phyloP scores from a whole-genome alignment of 2,888 invertebrate species.

The Gisinianus flammeolus region DNA sequence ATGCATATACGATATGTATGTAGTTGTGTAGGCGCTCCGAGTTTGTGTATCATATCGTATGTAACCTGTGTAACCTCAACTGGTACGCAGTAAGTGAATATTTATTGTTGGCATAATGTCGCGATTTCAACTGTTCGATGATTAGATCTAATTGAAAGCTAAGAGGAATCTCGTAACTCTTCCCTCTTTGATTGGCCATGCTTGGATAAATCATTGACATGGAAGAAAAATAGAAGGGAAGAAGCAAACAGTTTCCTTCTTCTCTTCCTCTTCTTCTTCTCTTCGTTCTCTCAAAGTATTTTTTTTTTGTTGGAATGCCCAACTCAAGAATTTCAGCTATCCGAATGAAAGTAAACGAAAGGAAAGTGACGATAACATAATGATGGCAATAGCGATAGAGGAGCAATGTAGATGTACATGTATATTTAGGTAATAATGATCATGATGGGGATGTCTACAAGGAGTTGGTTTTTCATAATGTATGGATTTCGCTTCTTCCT shows the following conservation, averaged over 20 bases:
- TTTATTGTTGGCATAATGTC: conserved; percentile 28
- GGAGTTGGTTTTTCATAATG: conserved; percentile 7
- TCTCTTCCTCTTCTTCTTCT: background rate
- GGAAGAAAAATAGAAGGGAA: background rate
- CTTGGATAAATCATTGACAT: conserved; percentile 16
- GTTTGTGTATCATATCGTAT: too few species aligned
- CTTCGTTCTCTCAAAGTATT: background rate
- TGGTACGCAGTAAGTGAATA: conserved; percentile 27
- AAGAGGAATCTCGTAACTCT: conserved; percentile 29
- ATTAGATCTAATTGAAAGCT: conserved; percentile 28
- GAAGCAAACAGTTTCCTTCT: background rate
- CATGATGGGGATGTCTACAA: conserved; percentile 11
- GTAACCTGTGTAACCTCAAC: too few species aligned
- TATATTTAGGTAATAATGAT: conserved; percentile 38
- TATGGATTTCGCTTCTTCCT: background rate
- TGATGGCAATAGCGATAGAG: conserved; percentile 8
- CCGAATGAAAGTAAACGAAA: conserved; percentile 33
- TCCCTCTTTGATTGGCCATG: conserved; percentile 2
- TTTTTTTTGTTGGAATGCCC: background rate
- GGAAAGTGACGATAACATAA: conserved; percentile 32
- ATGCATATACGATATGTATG: too few species aligned
- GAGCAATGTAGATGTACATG: too few species aligned
- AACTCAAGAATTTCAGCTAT: conserved; percentile 30
- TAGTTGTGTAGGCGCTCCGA: too few species aligned
- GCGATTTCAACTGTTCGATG: conserved; percentile 22